A percentile compares a stretch with the other conserved stretches of the same genome.
Evolutionary conservation across 1,140 invertebrate species (phyloP).

Genomic region (Dufourea novaeangliae): DNA sequence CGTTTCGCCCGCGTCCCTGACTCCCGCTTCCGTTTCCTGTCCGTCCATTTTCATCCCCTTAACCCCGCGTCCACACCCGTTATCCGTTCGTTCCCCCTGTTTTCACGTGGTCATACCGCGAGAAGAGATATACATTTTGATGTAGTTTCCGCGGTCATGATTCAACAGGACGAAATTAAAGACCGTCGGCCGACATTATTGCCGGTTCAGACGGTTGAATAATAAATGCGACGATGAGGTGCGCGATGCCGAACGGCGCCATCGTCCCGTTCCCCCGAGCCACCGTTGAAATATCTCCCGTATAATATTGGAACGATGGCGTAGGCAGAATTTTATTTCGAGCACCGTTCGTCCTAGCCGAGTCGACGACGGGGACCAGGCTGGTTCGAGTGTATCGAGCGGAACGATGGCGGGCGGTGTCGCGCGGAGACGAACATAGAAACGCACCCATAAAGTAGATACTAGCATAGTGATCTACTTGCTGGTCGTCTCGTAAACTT

Average conservation of each 20-base stretch:
- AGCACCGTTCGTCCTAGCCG: not conserved
- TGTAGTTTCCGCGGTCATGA: constrained; percentile 11
- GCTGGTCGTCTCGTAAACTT: constrained; percentile 61
- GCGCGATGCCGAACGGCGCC: not conserved
- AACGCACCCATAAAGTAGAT: constrained; percentile 56
- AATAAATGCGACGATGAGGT: constrained; percentile 62
- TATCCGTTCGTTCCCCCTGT: not conserved
- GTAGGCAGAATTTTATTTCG: constrained; percentile 65
- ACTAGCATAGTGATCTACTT: constrained; percentile 34
- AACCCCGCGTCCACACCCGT: not conserved
- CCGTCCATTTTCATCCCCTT: not conserved
- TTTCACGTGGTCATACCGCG: constrained; percentile 3
- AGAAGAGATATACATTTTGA: constrained; percentile 27
- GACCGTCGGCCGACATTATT: constrained; percentile 57
- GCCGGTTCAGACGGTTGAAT: constrained; percentile 61
- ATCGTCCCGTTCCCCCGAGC: constrained; percentile 13
- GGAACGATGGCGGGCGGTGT: not conserved
- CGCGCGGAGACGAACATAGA: constrained; percentile 23
- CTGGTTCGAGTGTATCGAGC: constrained; percentile 43
- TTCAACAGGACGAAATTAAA: constrained; percentile 56
- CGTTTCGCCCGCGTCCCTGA: constrained; percentile 1
- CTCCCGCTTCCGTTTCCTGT: constrained; percentile 31
- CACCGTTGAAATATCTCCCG: constrained; percentile 59
- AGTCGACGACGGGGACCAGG: not conserved
- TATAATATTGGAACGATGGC: constrained; percentile 63